A percentile compares a stretch with the other conserved stretches of the same genome.
Evolutionary conservation across 2,888 invertebrate genomes (phyloP).

Genomic region (Netelia virgata): DNA sequence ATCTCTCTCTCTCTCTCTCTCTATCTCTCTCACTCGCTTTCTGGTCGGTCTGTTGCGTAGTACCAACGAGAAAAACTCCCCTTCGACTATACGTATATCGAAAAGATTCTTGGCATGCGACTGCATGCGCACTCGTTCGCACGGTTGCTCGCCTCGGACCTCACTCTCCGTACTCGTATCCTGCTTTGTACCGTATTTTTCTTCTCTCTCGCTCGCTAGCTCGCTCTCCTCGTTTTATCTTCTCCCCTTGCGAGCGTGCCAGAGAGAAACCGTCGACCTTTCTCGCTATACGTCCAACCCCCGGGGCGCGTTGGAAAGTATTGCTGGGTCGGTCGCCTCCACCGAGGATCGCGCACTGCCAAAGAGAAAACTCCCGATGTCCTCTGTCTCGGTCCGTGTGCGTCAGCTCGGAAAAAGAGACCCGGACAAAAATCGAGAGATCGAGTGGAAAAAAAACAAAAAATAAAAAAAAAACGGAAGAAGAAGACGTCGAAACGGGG

Average conservation of each 20-base stretch:
- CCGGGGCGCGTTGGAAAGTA: slow-evolving; percentile 41
- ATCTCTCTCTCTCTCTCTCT: neutral
- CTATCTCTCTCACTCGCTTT: neutral
- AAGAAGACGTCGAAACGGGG: neutral
- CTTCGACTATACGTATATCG: slow-evolving; percentile 36
- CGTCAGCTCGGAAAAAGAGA: slow-evolving; percentile 25
- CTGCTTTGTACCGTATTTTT: slow-evolving; percentile 58
- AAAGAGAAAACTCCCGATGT: slow-evolving; percentile 49
- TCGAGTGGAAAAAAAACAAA: neutral
- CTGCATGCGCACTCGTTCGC: slow-evolving; percentile 64
- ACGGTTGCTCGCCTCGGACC: slow-evolving; percentile 66
- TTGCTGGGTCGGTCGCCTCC: slow-evolving; percentile 62
- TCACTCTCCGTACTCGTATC: slow-evolving; percentile 67
- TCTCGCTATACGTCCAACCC: neutral
- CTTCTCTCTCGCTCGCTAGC: slow-evolving; percentile 56
- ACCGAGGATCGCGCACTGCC: slow-evolving; percentile 44
- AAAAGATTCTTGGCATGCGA: slow-evolving; percentile 64
- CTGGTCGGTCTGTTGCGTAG: slow-evolving; percentile 47
- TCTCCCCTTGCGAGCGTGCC: slow-evolving; percentile 52
- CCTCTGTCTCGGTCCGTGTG: slow-evolving; percentile 30
- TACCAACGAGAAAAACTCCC: slow-evolving; percentile 53
- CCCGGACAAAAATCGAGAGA: neutral
- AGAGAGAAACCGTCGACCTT: slow-evolving; percentile 51
- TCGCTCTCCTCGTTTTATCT: slow-evolving; percentile 47
- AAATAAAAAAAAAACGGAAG: neutral